Conservation (phyloP, 2,888 invertebrate species). For the Lasiommata megera region DNA sequence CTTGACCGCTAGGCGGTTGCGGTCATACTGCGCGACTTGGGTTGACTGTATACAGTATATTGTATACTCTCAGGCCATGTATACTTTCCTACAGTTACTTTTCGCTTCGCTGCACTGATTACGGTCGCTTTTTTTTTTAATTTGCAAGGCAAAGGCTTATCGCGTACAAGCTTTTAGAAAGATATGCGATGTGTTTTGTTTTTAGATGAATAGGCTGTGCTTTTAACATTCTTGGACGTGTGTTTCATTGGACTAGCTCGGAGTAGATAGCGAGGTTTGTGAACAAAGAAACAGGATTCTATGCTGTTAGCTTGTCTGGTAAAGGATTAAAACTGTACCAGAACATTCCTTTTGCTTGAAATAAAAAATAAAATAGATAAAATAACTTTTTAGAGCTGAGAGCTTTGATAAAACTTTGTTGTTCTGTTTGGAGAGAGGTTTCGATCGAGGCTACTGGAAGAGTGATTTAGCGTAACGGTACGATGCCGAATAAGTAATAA, state of each 20-base stretch:
- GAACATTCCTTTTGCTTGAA: too few relatives aligned
- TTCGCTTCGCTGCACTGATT: conserved; percentile 75
- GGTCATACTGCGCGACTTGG: conserved; percentile 64
- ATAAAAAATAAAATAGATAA: too few relatives aligned
- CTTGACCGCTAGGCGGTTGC: conserved; percentile 76
- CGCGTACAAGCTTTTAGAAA: conserved; percentile 40
- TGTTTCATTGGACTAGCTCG: neutral
- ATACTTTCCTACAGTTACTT: conserved; percentile 78
- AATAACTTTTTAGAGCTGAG: too few relatives aligned
- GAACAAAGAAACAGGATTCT: conserved; percentile 15
- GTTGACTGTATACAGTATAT: conserved; percentile 44
- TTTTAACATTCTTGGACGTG: conserved; percentile 11
- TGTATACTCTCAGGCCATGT: conserved; percentile 52
- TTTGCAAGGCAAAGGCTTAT: conserved; percentile 52
- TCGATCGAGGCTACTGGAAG: too few relatives aligned
- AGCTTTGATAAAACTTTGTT: too few relatives aligned
- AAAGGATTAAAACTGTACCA: too few relatives aligned
- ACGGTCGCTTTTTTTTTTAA: conserved; percentile 49
- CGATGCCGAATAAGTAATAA: neutral
- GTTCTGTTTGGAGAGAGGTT: too few relatives aligned
- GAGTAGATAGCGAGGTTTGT: neutral
- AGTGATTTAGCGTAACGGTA: too few relatives aligned
- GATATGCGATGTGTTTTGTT: conserved; percentile 24
- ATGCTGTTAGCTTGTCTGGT: neutral
- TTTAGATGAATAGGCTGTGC: conserved; percentile 7